Percentiles rank a stretch among this genome's conserved stretches.
Conservation (phyloP, 2,113 vertebrate genomes). For the Pseudonaja textilis region DNA sequence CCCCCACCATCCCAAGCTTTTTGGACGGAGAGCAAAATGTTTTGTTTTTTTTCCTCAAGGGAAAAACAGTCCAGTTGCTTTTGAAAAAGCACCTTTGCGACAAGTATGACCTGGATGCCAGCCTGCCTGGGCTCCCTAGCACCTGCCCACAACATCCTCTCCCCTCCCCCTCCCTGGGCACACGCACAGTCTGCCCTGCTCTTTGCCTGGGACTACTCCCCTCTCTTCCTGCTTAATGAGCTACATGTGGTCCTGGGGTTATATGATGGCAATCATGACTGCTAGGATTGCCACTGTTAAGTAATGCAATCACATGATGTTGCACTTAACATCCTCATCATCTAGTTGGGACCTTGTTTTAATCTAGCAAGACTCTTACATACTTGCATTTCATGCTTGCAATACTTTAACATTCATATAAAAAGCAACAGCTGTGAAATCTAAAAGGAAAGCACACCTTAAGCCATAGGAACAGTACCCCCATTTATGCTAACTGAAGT, state of each 20-base stretch:
- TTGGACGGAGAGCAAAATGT: neutral
- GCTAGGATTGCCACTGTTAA: too few species aligned
- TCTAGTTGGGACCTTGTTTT: neutral
- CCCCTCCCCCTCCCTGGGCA: too few species aligned
- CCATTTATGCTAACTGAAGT: neutral
- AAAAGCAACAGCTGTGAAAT: neutral
- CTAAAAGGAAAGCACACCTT: neutral
- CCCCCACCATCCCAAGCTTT: neutral
- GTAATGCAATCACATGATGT: too few species aligned
- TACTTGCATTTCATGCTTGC: neutral
- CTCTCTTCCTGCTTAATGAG: too few species aligned
- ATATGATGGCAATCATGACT: too few species aligned
- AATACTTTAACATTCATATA: neutral
- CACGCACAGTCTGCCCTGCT: too few species aligned
- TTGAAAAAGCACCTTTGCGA: neutral
- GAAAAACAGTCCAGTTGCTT: neutral
- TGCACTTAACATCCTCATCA: too few species aligned
- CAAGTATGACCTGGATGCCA: neutral
- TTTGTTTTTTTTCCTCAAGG: neutral
- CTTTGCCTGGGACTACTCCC: too few species aligned
- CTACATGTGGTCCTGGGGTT: too few species aligned
- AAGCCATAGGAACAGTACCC: neutral
- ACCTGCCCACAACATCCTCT: too few species aligned
- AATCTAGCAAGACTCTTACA: neutral
- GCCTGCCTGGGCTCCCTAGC: too few species aligned